Conservation (phyloP, 2,113 vertebrate genomes). For the Podarcis raffonei region DNA sequence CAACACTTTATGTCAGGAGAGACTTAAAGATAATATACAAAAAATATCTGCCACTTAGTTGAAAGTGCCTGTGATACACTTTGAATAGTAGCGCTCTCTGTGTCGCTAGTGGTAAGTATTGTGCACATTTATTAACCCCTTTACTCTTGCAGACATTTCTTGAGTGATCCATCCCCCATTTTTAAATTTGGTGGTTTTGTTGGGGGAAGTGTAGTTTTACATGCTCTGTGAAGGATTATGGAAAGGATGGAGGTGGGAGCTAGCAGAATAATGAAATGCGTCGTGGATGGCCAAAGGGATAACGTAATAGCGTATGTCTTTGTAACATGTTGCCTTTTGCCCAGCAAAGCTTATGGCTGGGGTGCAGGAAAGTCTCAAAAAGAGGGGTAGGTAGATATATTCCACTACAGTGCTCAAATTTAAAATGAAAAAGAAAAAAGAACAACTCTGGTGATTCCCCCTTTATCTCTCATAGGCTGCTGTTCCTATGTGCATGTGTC, state of each 20-base stretch:
- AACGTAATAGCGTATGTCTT: not conserved
- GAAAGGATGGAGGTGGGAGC: not conserved
- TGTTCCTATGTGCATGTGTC: slow-evolving; percentile 5
- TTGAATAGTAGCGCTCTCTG: not conserved
- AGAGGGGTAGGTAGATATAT: not conserved
- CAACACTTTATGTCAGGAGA: not conserved
- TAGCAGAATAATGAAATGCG: slow-evolving; percentile 10
- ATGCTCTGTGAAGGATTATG: not conserved
- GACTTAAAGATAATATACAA: not conserved
- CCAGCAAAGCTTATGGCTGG: slow-evolving; percentile 9
- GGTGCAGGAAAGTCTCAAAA: not conserved
- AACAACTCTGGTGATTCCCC: not conserved
- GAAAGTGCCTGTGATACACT: not conserved
- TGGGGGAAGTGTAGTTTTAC: slow-evolving; percentile 43
- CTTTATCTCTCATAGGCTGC: not conserved
- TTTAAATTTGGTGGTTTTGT: slow-evolving; percentile 25
- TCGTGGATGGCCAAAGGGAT: slow-evolving; percentile 27
- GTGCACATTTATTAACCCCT: slow-evolving; percentile 4
- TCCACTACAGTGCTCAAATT: not conserved
- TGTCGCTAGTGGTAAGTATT: not conserved
- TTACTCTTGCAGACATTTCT: not conserved
- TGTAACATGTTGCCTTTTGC: slow-evolving; percentile 14
- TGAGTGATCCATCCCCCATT: not conserved
- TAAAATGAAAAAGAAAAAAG: slow-evolving; percentile 34
- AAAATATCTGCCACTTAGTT: not conserved